These are phyloP conservation scores for Buceros bicornis DNA, from an alignment of 2,797 vertebrate species.

Conservation along the genomic window DNA sequence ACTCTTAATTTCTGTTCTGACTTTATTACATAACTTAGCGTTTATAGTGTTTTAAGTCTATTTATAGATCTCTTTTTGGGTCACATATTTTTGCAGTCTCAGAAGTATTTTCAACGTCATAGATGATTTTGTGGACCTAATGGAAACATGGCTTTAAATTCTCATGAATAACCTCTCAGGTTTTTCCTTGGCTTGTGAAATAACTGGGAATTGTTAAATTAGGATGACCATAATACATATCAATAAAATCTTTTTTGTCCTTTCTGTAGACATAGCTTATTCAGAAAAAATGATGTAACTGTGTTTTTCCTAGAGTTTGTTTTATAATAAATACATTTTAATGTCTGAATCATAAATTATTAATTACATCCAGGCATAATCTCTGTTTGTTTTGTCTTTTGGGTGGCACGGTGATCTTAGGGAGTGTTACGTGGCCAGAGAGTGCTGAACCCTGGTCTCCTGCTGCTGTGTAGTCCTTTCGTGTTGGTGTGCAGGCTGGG, in stretches of 20 bases:
- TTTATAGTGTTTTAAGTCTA: background rate
- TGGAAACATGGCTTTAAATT: background rate
- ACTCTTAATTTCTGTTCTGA: background rate
- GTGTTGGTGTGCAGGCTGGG: background rate
- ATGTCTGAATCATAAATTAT: background rate
- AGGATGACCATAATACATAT: background rate
- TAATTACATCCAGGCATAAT: background rate
- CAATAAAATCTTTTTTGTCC: background rate
- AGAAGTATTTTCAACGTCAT: background rate
- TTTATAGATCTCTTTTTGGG: background rate
- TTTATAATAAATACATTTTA: background rate
- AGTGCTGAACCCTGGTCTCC: background rate
- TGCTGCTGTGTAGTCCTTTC: background rate
- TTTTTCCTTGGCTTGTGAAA: conserved; percentile 1
- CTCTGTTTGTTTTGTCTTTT: background rate
- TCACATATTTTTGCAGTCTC: background rate
- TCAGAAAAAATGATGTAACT: background rate
- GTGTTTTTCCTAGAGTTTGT: background rate
- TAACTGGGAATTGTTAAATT: background rate
- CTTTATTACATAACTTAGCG: background rate
- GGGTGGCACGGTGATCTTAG: background rate
- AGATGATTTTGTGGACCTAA: background rate
- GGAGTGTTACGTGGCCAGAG: background rate
- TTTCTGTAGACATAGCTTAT: background rate
- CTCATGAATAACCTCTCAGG: background rate